phyloP scores from a whole-genome alignment of 2,797 vertebrate genomes.

The Ctenochaetus hawaiiensis region DNA sequence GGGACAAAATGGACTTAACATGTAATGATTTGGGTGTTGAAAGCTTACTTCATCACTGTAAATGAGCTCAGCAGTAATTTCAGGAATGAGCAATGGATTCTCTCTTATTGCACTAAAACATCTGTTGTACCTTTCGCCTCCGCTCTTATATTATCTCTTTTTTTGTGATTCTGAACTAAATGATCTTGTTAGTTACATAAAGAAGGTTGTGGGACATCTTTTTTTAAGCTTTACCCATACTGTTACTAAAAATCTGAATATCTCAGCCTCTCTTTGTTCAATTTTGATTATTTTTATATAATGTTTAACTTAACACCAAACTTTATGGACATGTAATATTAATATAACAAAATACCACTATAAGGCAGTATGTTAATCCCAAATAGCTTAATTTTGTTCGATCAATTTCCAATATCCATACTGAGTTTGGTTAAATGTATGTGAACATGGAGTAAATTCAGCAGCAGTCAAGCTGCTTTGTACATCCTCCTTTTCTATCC shows the following conservation, averaged over 20 bases:
- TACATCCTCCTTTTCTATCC: background rate
- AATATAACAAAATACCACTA: background rate
- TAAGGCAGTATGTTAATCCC: background rate
- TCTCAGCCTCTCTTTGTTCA: background rate
- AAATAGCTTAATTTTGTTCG: background rate
- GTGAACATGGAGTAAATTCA: background rate
- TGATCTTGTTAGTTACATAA: background rate
- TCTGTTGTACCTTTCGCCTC: background rate
- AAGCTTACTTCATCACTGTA: background rate
- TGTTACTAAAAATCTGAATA: background rate
- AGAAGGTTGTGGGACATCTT: background rate
- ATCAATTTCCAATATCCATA: background rate
- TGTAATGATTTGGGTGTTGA: background rate
- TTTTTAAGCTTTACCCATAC: no score
- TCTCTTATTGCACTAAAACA: conserved; percentile 1
- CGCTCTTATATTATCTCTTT: background rate
- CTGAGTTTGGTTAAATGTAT: background rate
- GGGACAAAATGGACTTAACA: conserved; percentile 24
- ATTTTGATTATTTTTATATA: background rate
- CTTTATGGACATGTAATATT: background rate
- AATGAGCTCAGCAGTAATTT: conserved; percentile 29
- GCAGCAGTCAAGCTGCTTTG: background rate
- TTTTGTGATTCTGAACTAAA: background rate
- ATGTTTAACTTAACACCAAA: background rate
- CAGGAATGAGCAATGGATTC: background rate